Percentiles rank a stretch among this genome's conserved stretches.
phyloP scores from a whole-genome alignment of 2,797 vertebrate species.

The Tragopan temminckii region DNA sequence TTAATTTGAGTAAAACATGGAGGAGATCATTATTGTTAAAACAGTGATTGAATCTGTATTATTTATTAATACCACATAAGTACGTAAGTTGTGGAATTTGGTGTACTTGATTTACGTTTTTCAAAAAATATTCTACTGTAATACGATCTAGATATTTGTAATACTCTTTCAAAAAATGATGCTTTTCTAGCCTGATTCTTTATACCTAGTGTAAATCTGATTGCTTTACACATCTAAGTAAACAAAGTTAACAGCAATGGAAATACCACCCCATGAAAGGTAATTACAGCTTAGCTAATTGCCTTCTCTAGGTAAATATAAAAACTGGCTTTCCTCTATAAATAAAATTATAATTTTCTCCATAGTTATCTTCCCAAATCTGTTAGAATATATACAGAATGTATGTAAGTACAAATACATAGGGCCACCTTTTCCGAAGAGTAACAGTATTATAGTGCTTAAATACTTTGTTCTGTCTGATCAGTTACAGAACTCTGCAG shows the following conservation, averaged over 20 bases:
- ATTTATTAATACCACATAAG: not conserved
- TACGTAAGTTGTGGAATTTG: not conserved
- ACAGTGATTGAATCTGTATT: not conserved
- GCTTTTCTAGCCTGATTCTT: not conserved
- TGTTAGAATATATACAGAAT: not conserved
- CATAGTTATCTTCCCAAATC: not conserved
- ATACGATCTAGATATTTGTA: not conserved
- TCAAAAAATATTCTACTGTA: not conserved
- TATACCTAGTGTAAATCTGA: not conserved
- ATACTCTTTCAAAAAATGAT: not conserved
- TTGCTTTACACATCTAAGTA: not conserved
- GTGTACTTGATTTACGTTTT: not conserved
- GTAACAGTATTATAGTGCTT: not conserved
- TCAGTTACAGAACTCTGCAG: not conserved
- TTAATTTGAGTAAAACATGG: not conserved
- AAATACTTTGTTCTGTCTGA: not conserved
- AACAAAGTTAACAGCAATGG: not conserved
- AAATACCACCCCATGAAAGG: not conserved
- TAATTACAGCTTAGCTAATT: not conserved
- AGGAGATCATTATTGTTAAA: not conserved
- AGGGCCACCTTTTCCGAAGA: not conserved
- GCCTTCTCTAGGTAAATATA: not conserved
- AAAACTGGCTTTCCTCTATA: not conserved
- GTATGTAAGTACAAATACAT: not conserved
- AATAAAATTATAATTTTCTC: not conserved